Evolutionary conservation across 2,113 vertebrate genomes (phyloP).

Genomic region (Ranitomeya imitator): DNA sequence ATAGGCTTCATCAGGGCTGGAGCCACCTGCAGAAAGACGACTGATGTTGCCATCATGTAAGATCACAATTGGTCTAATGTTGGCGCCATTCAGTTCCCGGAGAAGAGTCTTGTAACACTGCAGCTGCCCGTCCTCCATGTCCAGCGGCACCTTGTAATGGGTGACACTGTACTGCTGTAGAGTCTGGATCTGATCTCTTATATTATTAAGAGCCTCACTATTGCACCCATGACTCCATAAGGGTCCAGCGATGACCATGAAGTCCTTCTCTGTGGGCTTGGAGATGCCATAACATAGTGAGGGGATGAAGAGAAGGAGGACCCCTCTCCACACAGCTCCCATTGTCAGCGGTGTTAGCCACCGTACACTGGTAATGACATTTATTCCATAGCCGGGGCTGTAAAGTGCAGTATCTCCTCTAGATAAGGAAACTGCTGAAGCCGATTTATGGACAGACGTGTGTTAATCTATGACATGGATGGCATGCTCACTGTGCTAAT

Average conservation of each 20-base stretch:
- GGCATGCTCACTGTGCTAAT: too few relatives aligned
- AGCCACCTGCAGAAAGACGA: neutral
- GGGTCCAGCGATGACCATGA: conserved; percentile 79
- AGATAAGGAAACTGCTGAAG: conserved; percentile 55
- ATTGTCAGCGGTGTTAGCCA: conserved; percentile 65
- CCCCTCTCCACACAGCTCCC: conserved; percentile 63
- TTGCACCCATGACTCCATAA: conserved; percentile 65
- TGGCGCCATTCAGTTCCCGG: conserved; percentile 63
- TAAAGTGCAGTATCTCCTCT: conserved; percentile 60
- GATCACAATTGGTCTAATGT: conserved; percentile 74
- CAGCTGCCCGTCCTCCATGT: conserved; percentile 71
- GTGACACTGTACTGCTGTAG: conserved; percentile 73
- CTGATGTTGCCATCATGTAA: conserved; percentile 65
- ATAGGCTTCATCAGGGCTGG: conserved; percentile 67
- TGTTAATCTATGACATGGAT: neutral
- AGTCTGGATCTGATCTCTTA: conserved; percentile 67
- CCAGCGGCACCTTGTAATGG: conserved; percentile 81
- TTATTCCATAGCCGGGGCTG: conserved; percentile 60
- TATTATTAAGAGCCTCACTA: conserved; percentile 56
- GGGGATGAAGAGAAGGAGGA: conserved; percentile 64
- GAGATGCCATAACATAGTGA: conserved; percentile 55
- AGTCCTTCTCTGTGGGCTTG: conserved; percentile 60
- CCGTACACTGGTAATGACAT: neutral
- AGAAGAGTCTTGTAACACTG: conserved; percentile 79
- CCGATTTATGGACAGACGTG: neutral